A percentile compares a stretch with the other conserved stretches of the same genome.
phyloP scores from a whole-genome alignment of 2,888 invertebrate species.

The Coenonympha arcania region DNA sequence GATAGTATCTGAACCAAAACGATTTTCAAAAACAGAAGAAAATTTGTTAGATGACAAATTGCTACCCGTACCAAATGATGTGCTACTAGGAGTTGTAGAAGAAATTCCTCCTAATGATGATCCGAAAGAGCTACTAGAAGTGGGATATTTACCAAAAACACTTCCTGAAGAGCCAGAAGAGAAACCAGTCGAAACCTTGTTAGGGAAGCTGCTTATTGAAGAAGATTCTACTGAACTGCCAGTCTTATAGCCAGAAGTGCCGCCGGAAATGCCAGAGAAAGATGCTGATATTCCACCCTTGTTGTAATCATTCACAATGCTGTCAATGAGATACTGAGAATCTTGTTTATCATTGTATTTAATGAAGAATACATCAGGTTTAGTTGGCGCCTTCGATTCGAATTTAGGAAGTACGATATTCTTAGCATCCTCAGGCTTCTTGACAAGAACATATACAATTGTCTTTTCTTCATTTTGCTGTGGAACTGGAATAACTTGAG shows the following conservation, averaged over 20 bases:
- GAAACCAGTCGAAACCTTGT: constrained; percentile 3
- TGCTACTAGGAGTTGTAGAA: constrained; percentile 24
- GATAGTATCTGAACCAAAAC: constrained; percentile 13
- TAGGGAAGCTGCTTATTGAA: constrained; percentile 4
- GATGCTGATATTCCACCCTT: constrained; percentile 35
- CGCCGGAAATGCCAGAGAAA: constrained; percentile 21
- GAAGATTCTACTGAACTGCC: constrained; percentile 12
- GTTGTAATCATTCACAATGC: constrained; percentile 60
- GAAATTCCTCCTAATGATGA: constrained; percentile 14
- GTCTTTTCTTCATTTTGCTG: constrained; percentile 83
- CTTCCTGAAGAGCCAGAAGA: constrained; percentile 11
- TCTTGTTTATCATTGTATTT: constrained; percentile 80
- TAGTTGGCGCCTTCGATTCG: constrained; percentile 80
- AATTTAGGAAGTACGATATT: constrained; percentile 78
- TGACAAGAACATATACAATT: constrained; percentile 83
- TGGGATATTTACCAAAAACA: constrained; percentile 8
- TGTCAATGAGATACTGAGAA: constrained; percentile 59
- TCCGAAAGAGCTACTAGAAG: not conserved
- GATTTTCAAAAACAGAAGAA: constrained; percentile 1
- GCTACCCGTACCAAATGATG: constrained; percentile 9
- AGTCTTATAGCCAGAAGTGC: constrained; percentile 13
- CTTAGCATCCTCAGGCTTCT: constrained; percentile 81
- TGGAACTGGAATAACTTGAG: constrained; percentile 78
- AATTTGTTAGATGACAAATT: constrained; percentile 12
- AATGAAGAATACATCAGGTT: constrained; percentile 86